Evolutionary conservation across 2,113 vertebrate species (phyloP).

Genomic region (Bos indicus): DNA sequence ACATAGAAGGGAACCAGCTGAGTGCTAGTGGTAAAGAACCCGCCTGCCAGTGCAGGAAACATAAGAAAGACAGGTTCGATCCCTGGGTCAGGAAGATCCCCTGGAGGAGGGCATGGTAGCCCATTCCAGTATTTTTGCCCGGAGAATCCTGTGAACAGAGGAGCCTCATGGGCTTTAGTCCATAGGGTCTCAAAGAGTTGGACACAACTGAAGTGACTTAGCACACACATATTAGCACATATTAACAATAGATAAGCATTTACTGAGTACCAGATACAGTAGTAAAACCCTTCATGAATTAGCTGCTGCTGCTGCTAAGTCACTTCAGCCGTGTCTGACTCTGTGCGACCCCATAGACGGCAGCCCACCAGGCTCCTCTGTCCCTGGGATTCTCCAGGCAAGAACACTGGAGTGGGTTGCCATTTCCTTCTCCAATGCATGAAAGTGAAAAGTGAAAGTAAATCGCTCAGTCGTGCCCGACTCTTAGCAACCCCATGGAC

Average conservation of each 20-base stretch:
- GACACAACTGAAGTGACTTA: background rate
- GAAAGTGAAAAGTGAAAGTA: too few relatives aligned
- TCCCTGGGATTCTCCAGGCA: too few relatives aligned
- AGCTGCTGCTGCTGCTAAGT: background rate
- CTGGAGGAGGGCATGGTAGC: background rate
- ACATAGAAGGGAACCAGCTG: background rate
- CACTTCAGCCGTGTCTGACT: too few relatives aligned
- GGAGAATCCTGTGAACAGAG: background rate
- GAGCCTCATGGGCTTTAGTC: background rate
- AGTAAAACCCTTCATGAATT: background rate
- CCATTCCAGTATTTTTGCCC: background rate
- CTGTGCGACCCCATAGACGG: too few relatives aligned
- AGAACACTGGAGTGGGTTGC: too few relatives aligned
- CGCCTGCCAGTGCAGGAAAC: background rate
- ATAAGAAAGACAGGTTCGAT: background rate
- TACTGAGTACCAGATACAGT: background rate
- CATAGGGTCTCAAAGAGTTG: background rate
- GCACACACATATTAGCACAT: rapidly evolving
- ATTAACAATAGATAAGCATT: background rate
- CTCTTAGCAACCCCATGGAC: too few relatives aligned
- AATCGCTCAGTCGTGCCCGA: too few relatives aligned
- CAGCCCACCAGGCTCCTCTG: too few relatives aligned
- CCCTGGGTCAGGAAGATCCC: background rate
- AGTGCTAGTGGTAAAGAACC: background rate
- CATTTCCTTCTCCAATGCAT: too few relatives aligned